These are phyloP conservation scores for Eulemur coronatus DNA, from an alignment of 2,797 vertebrate species.

Conservation along the genomic window DNA sequence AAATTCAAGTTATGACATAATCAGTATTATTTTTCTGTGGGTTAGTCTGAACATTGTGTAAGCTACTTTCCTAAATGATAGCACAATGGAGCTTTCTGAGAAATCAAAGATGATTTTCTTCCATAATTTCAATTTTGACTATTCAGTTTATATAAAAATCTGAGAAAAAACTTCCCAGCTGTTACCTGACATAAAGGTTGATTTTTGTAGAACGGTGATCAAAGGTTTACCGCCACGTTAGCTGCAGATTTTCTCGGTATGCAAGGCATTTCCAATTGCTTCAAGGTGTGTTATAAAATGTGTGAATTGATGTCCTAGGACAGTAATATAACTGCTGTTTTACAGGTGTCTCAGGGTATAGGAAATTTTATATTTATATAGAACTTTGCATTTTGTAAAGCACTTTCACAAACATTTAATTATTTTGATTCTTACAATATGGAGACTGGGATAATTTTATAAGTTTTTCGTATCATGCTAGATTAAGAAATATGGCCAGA, in stretches of 20 bases:
- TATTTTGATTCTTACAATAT: slow-evolving; percentile 1
- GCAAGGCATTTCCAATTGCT: slow-evolving; percentile 60
- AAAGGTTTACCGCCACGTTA: slow-evolving; percentile 44
- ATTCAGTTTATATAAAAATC: slow-evolving; percentile 34
- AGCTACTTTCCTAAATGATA: slow-evolving; percentile 25
- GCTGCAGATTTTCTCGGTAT: background rate
- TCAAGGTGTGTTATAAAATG: slow-evolving; percentile 63
- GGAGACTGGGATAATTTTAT: background rate
- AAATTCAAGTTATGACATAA: background rate
- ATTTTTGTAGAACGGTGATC: background rate
- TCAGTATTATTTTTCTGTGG: background rate
- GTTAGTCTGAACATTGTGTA: slow-evolving; percentile 8
- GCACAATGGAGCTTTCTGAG: slow-evolving; percentile 9
- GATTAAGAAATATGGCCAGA: slow-evolving; percentile 42
- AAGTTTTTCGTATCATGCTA: background rate
- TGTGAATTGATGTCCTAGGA: slow-evolving; percentile 20
- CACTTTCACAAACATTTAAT: background rate
- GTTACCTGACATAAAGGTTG: slow-evolving; percentile 30
- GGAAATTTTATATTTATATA: background rate
- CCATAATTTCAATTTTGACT: slow-evolving; percentile 56
- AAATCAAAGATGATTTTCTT: slow-evolving; percentile 52
- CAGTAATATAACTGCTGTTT: slow-evolving; percentile 10
- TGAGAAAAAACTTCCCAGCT: slow-evolving; percentile 40
- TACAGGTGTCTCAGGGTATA: slow-evolving; percentile 8
- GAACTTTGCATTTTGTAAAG: background rate